phyloP scores from a whole-genome alignment of 2,113 vertebrate genomes.

The Sylvietta virens region DNA sequence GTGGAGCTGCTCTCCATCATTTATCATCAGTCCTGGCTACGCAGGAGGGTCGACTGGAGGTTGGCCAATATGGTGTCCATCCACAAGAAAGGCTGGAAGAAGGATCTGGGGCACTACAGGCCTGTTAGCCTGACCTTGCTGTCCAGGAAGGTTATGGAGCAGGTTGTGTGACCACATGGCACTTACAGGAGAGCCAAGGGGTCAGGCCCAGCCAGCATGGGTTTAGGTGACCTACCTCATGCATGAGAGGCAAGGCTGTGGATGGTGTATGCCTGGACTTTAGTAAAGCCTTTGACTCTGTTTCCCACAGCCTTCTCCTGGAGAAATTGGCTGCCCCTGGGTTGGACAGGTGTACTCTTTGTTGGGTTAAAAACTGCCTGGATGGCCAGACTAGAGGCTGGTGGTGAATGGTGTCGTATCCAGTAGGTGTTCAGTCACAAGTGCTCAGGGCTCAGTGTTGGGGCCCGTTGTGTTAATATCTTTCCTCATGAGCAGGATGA shows the following conservation, averaged over 20 bases:
- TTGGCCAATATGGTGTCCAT: fast-evolving
- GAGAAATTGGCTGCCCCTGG: fast-evolving
- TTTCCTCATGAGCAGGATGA: neutral
- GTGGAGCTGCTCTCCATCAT: fast-evolving
- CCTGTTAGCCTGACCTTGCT: neutral
- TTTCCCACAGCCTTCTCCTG: neutral
- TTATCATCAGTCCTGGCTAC: neutral
- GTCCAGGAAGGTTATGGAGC: neutral
- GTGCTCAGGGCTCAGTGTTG: neutral
- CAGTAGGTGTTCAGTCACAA: neutral
- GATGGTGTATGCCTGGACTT: neutral
- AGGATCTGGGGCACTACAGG: neutral
- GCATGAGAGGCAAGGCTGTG: neutral
- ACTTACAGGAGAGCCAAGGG: neutral
- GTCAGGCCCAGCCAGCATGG: neutral
- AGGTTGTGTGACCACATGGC: no score
- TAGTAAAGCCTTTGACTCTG: neutral
- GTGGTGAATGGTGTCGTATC: fast-evolving
- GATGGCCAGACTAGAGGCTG: neutral
- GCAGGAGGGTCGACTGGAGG: fast-evolving
- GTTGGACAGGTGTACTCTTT: neutral
- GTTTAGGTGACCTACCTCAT: neutral
- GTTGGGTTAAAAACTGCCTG: neutral
- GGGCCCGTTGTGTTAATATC: neutral
- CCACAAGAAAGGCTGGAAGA: neutral